Evolutionary conservation across 2,888 invertebrate species (phyloP).

Genomic region (Dione juno): DNA sequence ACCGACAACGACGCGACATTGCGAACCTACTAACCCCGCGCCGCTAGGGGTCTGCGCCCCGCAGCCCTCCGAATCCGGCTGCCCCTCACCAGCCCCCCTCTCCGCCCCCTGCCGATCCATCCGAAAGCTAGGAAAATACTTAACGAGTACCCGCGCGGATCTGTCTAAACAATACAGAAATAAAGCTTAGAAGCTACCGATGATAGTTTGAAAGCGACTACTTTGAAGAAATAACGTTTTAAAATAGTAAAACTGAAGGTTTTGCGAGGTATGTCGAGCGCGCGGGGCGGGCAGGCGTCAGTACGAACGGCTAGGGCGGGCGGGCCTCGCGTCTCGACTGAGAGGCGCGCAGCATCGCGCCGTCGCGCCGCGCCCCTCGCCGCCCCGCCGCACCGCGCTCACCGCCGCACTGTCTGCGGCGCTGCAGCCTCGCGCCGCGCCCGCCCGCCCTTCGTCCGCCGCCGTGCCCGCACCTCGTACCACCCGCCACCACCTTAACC

Average conservation of each 20-base stretch:
- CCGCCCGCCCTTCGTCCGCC: constrained; percentile 50
- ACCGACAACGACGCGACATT: constrained; percentile 81
- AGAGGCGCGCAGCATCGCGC: constrained; percentile 86
- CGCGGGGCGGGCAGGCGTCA: constrained; percentile 75
- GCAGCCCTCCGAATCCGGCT: constrained; percentile 77
- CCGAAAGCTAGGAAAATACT: constrained; percentile 81
- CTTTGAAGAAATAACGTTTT: constrained; percentile 56
- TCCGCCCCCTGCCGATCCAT: constrained; percentile 71
- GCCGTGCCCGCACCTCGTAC: constrained; percentile 47
- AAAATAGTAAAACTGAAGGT: constrained; percentile 59
- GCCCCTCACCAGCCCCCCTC: constrained; percentile 63
- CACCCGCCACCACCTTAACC: constrained; percentile 50
- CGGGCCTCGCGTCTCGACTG: constrained; percentile 86
- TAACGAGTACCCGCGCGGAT: constrained; percentile 72
- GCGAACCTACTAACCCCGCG: constrained; percentile 83
- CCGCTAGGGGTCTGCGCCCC: constrained; percentile 80
- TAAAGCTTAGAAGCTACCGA: constrained; percentile 38
- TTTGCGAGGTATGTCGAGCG: constrained; percentile 60
- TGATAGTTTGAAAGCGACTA: constrained; percentile 46
- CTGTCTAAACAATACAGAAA: constrained; percentile 49
- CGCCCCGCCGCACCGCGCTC: constrained; percentile 54
- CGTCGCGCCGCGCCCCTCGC: constrained; percentile 82
- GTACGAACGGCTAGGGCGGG: constrained; percentile 82
- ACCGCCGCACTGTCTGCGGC: constrained; percentile 74
- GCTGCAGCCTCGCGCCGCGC: constrained; percentile 71